Evolutionary conservation across 2,797 vertebrate genomes (phyloP).

Genomic region (Jordanella pulchra): DNA sequence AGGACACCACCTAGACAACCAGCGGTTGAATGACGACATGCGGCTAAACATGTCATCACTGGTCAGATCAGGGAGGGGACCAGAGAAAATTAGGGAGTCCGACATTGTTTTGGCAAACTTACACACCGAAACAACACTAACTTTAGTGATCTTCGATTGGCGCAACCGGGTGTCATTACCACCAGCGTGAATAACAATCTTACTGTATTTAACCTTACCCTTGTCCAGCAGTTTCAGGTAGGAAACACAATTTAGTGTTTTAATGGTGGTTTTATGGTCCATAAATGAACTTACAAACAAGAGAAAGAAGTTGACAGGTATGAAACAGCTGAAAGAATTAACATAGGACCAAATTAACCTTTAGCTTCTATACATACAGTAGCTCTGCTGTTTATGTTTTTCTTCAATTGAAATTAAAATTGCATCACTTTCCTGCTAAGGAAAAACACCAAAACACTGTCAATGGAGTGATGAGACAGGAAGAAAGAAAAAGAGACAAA

Average conservation of each 20-base stretch:
- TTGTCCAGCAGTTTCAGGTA: not conserved
- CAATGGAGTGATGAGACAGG: not conserved
- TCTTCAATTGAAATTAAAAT: slow-evolving; percentile 21
- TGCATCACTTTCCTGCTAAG: not conserved
- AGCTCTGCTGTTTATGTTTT: slow-evolving; percentile 8
- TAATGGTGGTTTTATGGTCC: not conserved
- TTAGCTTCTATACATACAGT: not conserved
- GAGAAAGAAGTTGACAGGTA: not conserved
- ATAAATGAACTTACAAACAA: not conserved
- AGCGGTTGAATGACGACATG: too few relatives aligned
- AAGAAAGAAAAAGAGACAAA: not conserved
- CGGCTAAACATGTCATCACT: too few relatives aligned
- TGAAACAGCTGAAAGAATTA: not conserved
- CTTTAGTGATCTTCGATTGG: too few relatives aligned
- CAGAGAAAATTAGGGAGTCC: too few relatives aligned
- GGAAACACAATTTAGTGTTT: not conserved
- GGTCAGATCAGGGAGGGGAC: too few relatives aligned
- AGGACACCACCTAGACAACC: too few relatives aligned
- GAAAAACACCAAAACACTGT: not conserved
- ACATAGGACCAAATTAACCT: not conserved
- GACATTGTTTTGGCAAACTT: too few relatives aligned
- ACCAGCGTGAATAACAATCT: too few relatives aligned
- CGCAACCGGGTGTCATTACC: too few relatives aligned
- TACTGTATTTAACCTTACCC: too few relatives aligned
- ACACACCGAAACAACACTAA: too few relatives aligned